Evolutionary conservation across 2,797 vertebrate genomes (phyloP).

Genomic region (Pangasius macronema): DNA sequence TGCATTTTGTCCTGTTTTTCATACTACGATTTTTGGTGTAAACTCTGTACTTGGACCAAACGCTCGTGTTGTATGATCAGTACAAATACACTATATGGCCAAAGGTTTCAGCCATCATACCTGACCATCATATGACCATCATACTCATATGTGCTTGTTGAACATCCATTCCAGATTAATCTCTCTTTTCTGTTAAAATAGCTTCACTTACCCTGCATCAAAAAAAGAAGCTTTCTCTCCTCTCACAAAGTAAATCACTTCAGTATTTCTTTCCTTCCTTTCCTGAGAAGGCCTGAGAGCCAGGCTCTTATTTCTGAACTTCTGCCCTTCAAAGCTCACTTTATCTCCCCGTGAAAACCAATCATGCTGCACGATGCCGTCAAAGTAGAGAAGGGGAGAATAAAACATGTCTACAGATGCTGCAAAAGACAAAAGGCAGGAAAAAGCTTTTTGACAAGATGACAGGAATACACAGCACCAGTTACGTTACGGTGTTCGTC

Average conservation of each 20-base stretch:
- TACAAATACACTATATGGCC: not conserved
- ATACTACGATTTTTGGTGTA: not conserved
- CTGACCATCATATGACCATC: not conserved
- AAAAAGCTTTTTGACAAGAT: not conserved
- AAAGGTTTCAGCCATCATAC: not conserved
- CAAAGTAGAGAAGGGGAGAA: not conserved
- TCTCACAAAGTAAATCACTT: not conserved
- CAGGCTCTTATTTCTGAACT: not conserved
- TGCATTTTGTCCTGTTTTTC: not conserved
- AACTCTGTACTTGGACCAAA: not conserved
- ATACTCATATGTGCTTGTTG: not conserved
- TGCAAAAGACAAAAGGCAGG: not conserved
- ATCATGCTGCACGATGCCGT: conserved; percentile 4
- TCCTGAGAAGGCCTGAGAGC: too few relatives aligned
- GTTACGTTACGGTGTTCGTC: conserved; percentile 8
- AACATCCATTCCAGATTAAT: not conserved
- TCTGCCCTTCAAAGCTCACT: conserved; percentile 8
- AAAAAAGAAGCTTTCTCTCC: too few relatives aligned
- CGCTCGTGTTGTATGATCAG: not conserved
- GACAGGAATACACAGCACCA: not conserved
- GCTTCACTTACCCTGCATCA: not conserved
- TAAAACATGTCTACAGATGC: conserved; percentile 7
- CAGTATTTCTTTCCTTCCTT: not conserved
- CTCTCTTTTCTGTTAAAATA: not conserved
- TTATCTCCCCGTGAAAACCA: conserved; percentile 19